Conservation (phyloP, 2,113 vertebrate genomes). For the Entelurus aequoreus region DNA sequence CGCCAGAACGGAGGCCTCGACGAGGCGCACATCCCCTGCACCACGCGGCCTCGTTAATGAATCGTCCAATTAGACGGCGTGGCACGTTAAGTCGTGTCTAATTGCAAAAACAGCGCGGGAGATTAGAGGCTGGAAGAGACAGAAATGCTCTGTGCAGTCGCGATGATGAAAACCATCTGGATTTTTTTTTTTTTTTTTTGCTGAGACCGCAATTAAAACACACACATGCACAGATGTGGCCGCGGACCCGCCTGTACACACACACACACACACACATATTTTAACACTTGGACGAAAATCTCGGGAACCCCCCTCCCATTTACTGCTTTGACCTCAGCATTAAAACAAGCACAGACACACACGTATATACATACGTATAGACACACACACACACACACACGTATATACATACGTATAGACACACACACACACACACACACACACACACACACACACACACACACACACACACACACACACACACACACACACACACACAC, state of each 20-base stretch:
- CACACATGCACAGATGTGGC: constrained; percentile 44
- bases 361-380: background rate
- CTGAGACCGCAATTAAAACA: constrained; percentile 71
- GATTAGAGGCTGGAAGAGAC: constrained; percentile 44
- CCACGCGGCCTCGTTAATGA: constrained; percentile 32
- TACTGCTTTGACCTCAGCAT: constrained; percentile 66
- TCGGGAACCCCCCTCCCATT: constrained; percentile 52
- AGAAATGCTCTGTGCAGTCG: constrained; percentile 48
- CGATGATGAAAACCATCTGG: constrained; percentile 75
- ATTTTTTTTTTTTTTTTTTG: constrained; percentile 40
- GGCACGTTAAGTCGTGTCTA: constrained; percentile 52
- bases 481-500: constrained; percentile 36
- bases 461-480: constrained; percentile 44
- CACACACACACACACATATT: constrained; percentile 26
- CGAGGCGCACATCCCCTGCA: constrained; percentile 5
- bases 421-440: constrained; percentile 49
- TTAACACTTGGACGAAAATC: constrained; percentile 60
- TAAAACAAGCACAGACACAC: constrained; percentile 48
- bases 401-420: too few relatives aligned
- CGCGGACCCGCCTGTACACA: constrained; percentile 27
- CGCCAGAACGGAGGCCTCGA: constrained; percentile 13
- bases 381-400: constrained; percentile 1
- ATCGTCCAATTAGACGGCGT: constrained; percentile 50
- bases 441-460: constrained; percentile 20
- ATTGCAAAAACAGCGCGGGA: constrained; percentile 48